Evolutionary conservation across 2,113 vertebrate species (phyloP), one percentile per base, ranked within the genome.

Genomic region (Pelusios castaneus): DNA sequence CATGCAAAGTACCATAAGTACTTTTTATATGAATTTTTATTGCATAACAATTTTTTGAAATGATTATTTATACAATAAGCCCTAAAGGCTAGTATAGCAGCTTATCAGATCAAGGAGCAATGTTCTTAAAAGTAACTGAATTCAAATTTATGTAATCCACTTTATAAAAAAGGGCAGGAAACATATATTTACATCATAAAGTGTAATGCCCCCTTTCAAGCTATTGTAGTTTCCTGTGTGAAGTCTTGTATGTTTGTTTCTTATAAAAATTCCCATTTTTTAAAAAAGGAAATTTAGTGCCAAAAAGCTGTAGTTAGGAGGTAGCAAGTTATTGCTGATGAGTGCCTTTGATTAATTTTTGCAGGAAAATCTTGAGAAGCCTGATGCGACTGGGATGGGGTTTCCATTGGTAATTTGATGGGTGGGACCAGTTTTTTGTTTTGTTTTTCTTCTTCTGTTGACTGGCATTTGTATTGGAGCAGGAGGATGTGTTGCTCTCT

Each of bases 31-130:
- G 43, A 96, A 93, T 63, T 95, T 97, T 95, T 97, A 94, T 95
- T 94, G 81, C 88, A 89, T 88, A 93, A 82, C 31, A 89, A 13
- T 67, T 94, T 92, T 97, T 52, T 5, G 12, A 95, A 95, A 93
- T 92, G 21, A 10, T 90, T 97, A 95, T 97, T 97, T 98, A 97
- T 86, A 96, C 84, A 95, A 91, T 91, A 95, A 56, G 49, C 88
- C 82, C 81, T 93, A 91, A 92, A 94, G 77, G 78, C 54, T 93
- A 90, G 80, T 41, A 38, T 91, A 91, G 86, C 70, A 96, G 80
- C 93, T 97, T 97, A 97, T 95, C 78, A 96, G 88, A 97, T 97
- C 96, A 97, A 97, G 97, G 97, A 95, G 92, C 95, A 95, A 94
- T 97, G 56, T 95, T 96, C 89, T 94, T 97, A 94, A 96, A 97